These are phyloP conservation scores for Julus scandinavius DNA, from an alignment of 2,888 invertebrate species.

Conservation along the genomic window DNA sequence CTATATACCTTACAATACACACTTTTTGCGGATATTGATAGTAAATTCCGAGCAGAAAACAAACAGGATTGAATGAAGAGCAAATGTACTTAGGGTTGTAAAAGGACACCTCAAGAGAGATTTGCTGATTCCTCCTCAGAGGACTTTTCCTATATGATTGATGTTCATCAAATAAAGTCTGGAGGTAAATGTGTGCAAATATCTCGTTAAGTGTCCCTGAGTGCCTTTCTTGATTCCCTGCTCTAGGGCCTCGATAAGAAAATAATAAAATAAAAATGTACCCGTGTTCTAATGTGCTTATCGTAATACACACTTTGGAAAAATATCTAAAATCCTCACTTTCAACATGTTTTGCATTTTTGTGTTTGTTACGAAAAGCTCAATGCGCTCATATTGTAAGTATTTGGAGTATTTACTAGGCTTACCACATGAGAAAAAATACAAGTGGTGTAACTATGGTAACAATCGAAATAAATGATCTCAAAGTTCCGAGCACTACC, in stretches of 20 bases:
- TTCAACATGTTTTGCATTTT: not conserved
- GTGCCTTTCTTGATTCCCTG: constrained; percentile 4
- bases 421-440: no score
- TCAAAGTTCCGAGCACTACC: no score
- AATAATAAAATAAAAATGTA: not conserved
- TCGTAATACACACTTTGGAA: constrained; percentile 14
- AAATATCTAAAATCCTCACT: not conserved
- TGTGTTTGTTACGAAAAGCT: not conserved
- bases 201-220: constrained; percentile 33
- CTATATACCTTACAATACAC: not conserved
- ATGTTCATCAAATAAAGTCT: constrained; percentile 25
- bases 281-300: not conserved
- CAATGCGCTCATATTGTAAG: no score
- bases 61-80: constrained; percentile 33
- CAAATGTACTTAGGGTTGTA: constrained; percentile 23
- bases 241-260: not conserved
- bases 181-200: constrained; percentile 33
- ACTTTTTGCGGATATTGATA: not conserved
- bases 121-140: constrained; percentile 4
- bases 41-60: not conserved
- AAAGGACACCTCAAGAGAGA: constrained; percentile 26
- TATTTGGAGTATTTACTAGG: no score
- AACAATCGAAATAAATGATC: no score
- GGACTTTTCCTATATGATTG: not conserved
- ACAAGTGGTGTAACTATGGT: no score